Base-by-base conservation (phyloP, 2,113 vertebrate genomes). In the Nyctibius bracteatus region DNA sequence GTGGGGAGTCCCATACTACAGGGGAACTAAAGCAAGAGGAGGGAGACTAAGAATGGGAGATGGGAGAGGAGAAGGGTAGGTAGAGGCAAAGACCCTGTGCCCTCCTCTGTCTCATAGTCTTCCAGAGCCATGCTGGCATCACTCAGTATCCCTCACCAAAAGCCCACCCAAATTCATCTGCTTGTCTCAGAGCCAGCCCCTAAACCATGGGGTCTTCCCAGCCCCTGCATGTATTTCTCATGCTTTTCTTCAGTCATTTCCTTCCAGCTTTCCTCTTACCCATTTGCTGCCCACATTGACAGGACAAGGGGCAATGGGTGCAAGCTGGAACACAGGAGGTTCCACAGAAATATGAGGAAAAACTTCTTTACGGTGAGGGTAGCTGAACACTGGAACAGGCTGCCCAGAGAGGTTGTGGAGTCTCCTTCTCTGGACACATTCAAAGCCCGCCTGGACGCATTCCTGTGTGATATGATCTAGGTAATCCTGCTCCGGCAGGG, bases 261-360 rank as follows among this genome's bases (percentile, higher is more conserved):
- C 47, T 47, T 4, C 28, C 43, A 68, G 18, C 37, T 71, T 79
- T 62, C 51, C 9, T 86, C 23, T 70, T 88, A 16, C 11, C 9
- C 0, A 0, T 27, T 61, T 39, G 9, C 35, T 3, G 1, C 23
- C 8, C 37, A 25, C 23, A 27, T 57, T n/a, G n/a, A n/a, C n/a
- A n/a, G n/a, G n/a, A n/a, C n/a, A n/a, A n/a, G n/a, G n/a, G n/a
- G n/a, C n/a, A n/a, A n/a, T n/a, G n/a, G n/a, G n/a, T n/a, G n/a
- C n/a, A n/a, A n/a, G n/a, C n/a, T n/a, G n/a, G n/a, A n/a, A n/a
- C n/a, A n/a, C n/a, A n/a, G n/a, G n/a, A n/a, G n/a, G n/a, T n/a
- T n/a, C n/a, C n/a, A n/a, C n/a, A n/a, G n/a, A n/a, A n/a, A n/a
- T n/a, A n/a, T n/a, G n/a, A n/a, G n/a, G n/a, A n/a, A n/a, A n/a